Conservation (phyloP, 2,888 invertebrate species). For the Ecdyonurus torrentis region DNA sequence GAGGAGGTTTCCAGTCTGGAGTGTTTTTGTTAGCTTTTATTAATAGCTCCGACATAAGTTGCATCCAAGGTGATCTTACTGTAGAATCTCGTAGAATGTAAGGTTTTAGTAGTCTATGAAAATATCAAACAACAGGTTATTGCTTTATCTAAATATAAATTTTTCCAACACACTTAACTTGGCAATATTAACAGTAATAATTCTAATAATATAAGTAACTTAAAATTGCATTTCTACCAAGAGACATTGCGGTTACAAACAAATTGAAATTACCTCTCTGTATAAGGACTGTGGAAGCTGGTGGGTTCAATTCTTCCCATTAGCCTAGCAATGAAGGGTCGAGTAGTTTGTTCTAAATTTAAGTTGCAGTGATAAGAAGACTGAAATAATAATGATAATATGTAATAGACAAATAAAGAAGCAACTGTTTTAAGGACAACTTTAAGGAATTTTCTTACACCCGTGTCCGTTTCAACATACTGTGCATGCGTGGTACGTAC, state of each 20-base stretch:
- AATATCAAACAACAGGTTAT: too few relatives aligned
- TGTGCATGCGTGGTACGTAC: too few relatives aligned
- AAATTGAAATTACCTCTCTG: slow-evolving; percentile 22
- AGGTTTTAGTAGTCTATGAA: slow-evolving; percentile 62
- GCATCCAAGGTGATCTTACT: slow-evolving; percentile 51
- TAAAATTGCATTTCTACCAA: neutral
- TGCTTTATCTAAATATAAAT: too few relatives aligned
- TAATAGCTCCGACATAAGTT: slow-evolving; percentile 46
- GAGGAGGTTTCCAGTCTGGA: slow-evolving; percentile 26
- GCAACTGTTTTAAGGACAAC: too few relatives aligned
- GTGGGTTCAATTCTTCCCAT: slow-evolving; percentile 10
- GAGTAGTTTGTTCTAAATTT: neutral
- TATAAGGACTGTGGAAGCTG: slow-evolving; percentile 27
- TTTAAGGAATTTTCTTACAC: too few relatives aligned
- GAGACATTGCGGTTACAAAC: neutral
- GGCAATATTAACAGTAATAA: too few relatives aligned
- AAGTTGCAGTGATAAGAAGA: too few relatives aligned
- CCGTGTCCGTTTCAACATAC: too few relatives aligned
- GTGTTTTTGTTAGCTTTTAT: slow-evolving; percentile 29
- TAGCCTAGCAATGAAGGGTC: neutral
- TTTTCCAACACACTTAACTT: too few relatives aligned
- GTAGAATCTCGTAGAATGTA: slow-evolving; percentile 59
- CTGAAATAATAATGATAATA: too few relatives aligned
- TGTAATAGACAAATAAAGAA: too few relatives aligned
- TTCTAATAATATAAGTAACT: too few relatives aligned